Conservation (phyloP, 2,797 vertebrate genomes). For the Pteropus rufus region DNA sequence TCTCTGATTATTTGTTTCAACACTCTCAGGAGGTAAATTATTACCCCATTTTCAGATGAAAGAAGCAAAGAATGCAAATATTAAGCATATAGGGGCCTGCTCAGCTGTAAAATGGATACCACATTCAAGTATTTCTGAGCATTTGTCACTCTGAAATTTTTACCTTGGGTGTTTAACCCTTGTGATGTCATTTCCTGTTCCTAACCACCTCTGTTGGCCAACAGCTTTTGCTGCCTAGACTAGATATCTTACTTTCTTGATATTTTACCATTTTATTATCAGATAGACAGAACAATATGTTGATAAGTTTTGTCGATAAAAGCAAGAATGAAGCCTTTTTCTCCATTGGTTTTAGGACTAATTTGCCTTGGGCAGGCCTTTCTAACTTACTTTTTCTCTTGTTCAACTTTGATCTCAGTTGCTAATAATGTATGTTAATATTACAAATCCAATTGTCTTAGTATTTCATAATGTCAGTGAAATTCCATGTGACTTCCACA, state of each 20-base stretch:
- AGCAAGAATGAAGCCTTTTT: not conserved
- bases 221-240: not conserved
- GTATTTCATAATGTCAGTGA: not conserved
- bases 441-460: not conserved
- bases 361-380: not conserved
- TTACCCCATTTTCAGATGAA: conserved; percentile 8
- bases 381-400: not conserved
- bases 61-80: not conserved
- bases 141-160: not conserved
- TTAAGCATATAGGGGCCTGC: not conserved
- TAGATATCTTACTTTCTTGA: not conserved
- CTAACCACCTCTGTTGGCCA: not conserved
- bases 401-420: not conserved
- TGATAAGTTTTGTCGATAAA: not conserved
- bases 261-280: not conserved
- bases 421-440: not conserved
- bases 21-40: conserved; percentile 10
- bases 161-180: not conserved
- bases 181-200: not conserved
- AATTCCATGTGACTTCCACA: not conserved
- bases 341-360: not conserved
- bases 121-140: not conserved
- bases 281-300: not conserved
- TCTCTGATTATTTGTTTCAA: not conserved
- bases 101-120: not conserved